phyloP scores from a whole-genome alignment of 2,113 vertebrate genomes.

The Pavo muticus region DNA sequence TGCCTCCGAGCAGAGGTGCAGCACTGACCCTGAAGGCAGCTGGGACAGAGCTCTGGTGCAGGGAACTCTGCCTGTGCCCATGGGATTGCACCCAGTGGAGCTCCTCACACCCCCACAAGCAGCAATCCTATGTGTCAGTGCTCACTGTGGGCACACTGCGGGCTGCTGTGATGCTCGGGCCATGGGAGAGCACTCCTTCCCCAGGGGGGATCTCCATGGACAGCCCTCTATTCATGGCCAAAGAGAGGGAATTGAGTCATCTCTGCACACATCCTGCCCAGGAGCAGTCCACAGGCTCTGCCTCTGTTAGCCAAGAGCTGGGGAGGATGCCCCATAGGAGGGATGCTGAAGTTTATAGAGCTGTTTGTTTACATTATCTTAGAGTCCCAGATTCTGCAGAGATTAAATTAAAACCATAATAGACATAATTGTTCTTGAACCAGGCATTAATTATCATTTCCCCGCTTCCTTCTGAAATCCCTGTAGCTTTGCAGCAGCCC shows the following conservation, averaged over 20 bases:
- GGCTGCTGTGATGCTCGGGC: neutral
- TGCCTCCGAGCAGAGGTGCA: too few relatives aligned
- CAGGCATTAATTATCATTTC: slow-evolving; percentile 63
- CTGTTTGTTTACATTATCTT: slow-evolving; percentile 51
- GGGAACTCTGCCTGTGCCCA: neutral
- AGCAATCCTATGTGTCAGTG: rapidly evolving
- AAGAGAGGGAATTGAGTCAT: neutral
- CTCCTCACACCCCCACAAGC: neutral
- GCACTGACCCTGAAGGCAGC: neutral
- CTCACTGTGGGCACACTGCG: rapidly evolving
- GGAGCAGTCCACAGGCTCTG: rapidly evolving
- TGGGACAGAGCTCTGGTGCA: too few relatives aligned
- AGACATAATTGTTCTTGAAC: slow-evolving; percentile 68
- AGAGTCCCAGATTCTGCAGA: slow-evolving; percentile 55
- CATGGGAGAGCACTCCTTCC: neutral
- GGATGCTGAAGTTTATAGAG: slow-evolving; percentile 34
- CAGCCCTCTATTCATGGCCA: neutral
- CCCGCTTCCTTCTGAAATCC: slow-evolving; percentile 47
- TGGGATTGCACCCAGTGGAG: neutral
- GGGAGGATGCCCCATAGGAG: slow-evolving; percentile 20
- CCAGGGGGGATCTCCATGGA: neutral
- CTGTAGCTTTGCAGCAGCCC: slow-evolving; percentile 47
- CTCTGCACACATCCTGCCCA: neutral
- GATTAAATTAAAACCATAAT: slow-evolving; percentile 72
- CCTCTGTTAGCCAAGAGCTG: neutral